A percentile compares a stretch with the other conserved stretches of the same genome.
Conservation (phyloP, 2,888 invertebrate species). For the Lobophora halterata region DNA sequence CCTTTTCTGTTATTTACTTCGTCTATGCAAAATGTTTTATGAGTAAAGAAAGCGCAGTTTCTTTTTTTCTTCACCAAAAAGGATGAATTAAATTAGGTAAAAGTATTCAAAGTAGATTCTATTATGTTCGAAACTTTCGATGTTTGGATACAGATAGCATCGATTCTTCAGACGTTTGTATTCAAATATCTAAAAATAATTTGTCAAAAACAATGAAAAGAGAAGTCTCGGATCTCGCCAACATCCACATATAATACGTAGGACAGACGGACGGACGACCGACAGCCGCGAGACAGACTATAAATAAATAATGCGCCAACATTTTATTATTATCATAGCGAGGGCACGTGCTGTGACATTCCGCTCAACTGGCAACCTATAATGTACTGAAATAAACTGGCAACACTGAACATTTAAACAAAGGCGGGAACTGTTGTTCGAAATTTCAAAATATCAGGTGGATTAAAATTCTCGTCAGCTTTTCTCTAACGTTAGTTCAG, state of each 20-base stretch:
- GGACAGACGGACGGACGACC: constrained; percentile 73
- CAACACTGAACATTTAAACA: constrained; percentile 35
- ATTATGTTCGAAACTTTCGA: too few species aligned
- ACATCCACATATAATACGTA: constrained; percentile 30
- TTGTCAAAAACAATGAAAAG: constrained; percentile 23
- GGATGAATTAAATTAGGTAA: too few species aligned
- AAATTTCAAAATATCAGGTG: constrained; percentile 12
- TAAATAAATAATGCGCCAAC: constrained; percentile 81
- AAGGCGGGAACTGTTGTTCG: constrained; percentile 21
- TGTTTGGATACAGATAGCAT: too few species aligned
- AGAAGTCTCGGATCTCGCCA: constrained; percentile 22
- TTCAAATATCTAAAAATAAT: constrained; percentile 14
- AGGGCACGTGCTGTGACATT: constrained; percentile 76
- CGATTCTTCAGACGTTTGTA: neutral
- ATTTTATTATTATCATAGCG: constrained; percentile 79
- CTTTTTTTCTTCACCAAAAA: too few species aligned
- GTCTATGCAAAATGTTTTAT: too few species aligned
- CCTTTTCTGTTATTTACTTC: too few species aligned
- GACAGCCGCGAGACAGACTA: constrained; percentile 78
- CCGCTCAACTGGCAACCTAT: constrained; percentile 40
- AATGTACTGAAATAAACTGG: constrained; percentile 56
- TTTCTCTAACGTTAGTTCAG: too few species aligned
- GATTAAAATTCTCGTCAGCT: constrained; percentile 14
- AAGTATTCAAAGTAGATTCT: too few species aligned
- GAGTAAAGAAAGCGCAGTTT: too few species aligned